phyloP scores from a whole-genome alignment of 2,113 vertebrate species.

The Cairina moschata region DNA sequence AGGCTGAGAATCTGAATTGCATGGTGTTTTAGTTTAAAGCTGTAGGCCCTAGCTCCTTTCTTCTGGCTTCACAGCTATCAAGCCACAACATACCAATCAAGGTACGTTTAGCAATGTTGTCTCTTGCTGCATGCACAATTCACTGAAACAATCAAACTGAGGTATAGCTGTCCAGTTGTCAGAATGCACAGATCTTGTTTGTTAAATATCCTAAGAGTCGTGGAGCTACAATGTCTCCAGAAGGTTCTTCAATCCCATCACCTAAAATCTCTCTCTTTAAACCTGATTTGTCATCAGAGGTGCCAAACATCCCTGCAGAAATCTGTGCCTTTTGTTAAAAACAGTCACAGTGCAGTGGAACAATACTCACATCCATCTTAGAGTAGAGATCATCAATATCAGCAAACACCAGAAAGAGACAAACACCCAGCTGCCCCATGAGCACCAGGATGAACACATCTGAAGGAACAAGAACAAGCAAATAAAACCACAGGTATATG shows the following conservation, averaged over 20 bases:
- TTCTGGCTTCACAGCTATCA: not conserved
- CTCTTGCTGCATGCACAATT: not conserved
- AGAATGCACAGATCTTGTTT: not conserved
- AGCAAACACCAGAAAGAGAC: constrained; percentile 82
- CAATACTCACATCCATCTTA: constrained; percentile 79
- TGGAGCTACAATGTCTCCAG: not conserved
- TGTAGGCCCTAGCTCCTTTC: not conserved
- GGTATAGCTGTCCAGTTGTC: not conserved
- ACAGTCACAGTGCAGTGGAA: not conserved
- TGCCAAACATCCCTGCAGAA: not conserved
- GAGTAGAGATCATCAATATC: constrained; percentile 75
- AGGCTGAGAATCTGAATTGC: not conserved
- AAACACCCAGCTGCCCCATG: constrained; percentile 69
- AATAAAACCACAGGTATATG: not conserved
- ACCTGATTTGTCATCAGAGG: not conserved
- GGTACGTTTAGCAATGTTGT: not conserved
- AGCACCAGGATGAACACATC: constrained; percentile 78
- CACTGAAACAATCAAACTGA: not conserved
- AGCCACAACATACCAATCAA: not conserved
- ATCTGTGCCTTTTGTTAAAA: not conserved
- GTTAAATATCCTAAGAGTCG: not conserved
- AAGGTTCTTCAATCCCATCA: not conserved
- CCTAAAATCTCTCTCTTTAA: not conserved
- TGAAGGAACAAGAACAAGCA: constrained; percentile 49
- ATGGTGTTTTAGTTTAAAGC: not conserved